Evolutionary conservation across 1,140 invertebrate species (phyloP).

Genomic region (Papilio machaon): DNA sequence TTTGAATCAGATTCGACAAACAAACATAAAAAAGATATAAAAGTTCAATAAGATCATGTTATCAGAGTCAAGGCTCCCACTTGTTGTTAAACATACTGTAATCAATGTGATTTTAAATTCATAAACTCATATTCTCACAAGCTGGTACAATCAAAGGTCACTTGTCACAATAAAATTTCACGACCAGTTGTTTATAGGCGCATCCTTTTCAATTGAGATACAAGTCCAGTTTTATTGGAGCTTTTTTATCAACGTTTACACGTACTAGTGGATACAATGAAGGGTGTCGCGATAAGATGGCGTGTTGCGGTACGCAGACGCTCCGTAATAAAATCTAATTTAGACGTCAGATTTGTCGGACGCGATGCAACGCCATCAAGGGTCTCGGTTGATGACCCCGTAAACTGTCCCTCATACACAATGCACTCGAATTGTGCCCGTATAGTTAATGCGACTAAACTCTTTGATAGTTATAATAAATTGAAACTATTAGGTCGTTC

Average conservation of each 20-base stretch:
- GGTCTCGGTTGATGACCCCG: constrained; percentile 72
- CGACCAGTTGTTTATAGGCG: constrained; percentile 64
- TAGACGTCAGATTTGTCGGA: constrained; percentile 79
- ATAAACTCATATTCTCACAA: constrained; percentile 42
- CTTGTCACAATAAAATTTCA: constrained; percentile 67
- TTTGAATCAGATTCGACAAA: neutral
- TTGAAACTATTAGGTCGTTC: neutral
- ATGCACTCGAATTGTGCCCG: neutral
- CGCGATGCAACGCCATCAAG: constrained; percentile 62
- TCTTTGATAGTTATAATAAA: neutral
- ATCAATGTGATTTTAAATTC: constrained; percentile 36
- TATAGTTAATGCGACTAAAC: neutral
- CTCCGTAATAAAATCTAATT: constrained; percentile 81
- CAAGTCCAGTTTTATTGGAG: constrained; percentile 51
- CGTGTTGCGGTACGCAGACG: constrained; percentile 63
- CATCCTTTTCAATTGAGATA: constrained; percentile 67
- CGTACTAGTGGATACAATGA: constrained; percentile 17
- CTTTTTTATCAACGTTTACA: constrained; percentile 44
- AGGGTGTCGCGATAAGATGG: constrained; percentile 55
- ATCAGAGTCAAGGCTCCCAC: neutral
- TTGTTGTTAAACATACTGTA: neutral
- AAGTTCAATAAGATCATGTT: neutral
- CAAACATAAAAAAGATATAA: constrained; percentile 9
- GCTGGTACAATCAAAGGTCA: constrained; percentile 56
- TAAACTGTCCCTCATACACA: neutral